Percentiles rank a stretch among this genome's conserved stretches.
Evolutionary conservation across 2,797 vertebrate species (phyloP).

Genomic region (Sebastes trivittatus): DNA sequence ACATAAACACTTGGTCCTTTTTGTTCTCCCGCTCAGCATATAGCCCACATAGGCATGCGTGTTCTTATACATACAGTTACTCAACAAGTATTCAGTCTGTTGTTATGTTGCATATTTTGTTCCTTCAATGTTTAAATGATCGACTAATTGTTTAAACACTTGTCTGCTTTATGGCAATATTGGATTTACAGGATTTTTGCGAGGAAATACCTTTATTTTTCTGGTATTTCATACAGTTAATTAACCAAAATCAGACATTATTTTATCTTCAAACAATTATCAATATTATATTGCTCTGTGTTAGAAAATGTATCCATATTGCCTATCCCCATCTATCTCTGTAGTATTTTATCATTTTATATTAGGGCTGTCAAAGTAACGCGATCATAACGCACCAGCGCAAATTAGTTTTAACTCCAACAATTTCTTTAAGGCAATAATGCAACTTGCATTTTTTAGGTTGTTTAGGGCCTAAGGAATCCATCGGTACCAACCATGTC

Average conservation of each 20-base stretch:
- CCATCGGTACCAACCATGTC: no score
- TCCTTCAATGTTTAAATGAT: neutral
- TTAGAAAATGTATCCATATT: neutral
- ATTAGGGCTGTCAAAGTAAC: no score
- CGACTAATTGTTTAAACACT: neutral
- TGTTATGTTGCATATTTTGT: neutral
- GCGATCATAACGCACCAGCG: no score
- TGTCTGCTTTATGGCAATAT: neutral
- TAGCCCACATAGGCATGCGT: neutral
- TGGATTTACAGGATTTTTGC: neutral
- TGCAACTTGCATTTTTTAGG: no score
- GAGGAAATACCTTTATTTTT: neutral
- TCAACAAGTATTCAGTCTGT: neutral
- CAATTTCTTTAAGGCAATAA: no score
- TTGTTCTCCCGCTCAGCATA: constrained; percentile 18
- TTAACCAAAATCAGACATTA: neutral
- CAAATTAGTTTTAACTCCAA: no score
- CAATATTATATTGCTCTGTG: neutral
- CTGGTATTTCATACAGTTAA: neutral
- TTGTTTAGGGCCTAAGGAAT: no score
- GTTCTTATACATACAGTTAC: neutral
- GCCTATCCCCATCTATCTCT: neutral
- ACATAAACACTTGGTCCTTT: constrained; percentile 24
- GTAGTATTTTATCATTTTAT: neutral
- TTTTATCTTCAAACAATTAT: neutral